A percentile compares a stretch with the other conserved stretches of the same genome.
phyloP scores from a whole-genome alignment of 2,797 vertebrate species.

The Acipenser transmontanus region DNA sequence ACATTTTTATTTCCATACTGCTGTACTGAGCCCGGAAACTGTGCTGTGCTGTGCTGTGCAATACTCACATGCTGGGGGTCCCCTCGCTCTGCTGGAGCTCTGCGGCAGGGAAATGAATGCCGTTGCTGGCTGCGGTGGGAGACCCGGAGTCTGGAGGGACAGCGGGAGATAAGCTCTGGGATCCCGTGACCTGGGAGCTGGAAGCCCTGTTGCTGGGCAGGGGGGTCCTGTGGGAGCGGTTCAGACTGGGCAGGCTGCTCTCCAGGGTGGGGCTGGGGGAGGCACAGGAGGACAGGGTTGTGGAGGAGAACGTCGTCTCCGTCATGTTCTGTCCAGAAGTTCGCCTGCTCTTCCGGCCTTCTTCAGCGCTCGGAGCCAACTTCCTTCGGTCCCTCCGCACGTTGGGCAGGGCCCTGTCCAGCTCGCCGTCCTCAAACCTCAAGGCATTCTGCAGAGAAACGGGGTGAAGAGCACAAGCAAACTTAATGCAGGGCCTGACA shows the following conservation, averaged over 20 bases:
- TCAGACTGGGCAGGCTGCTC: slow-evolving; percentile 6
- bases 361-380: slow-evolving; percentile 39
- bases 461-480: too few species aligned
- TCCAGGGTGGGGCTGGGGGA: slow-evolving; percentile 25
- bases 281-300: slow-evolving; percentile 12
- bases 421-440: slow-evolving; percentile 61
- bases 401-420: slow-evolving; percentile 44
- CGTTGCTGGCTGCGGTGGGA: slow-evolving; percentile 18
- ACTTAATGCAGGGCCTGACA: too few species aligned
- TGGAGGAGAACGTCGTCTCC: slow-evolving; percentile 24
- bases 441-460: slow-evolving; percentile 53
- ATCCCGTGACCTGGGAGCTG: slow-evolving; percentile 26
- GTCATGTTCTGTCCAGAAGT: slow-evolving; percentile 43
- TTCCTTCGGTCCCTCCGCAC: slow-evolving; percentile 61
- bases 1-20: too few species aligned
- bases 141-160: slow-evolving; percentile 6
- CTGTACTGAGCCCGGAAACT: too few species aligned
- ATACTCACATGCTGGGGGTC: background rate
- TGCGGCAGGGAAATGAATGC: background rate
- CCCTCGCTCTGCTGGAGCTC: slow-evolving; percentile 25
- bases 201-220: slow-evolving; percentile 27
- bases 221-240: slow-evolving; percentile 15
- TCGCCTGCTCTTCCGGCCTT: slow-evolving; percentile 48
- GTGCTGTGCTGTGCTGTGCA: background rate
- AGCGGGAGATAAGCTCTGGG: slow-evolving; percentile 33